Conservation (phyloP, 2,797 vertebrate genomes). For the Oophaga sylvatica region DNA sequence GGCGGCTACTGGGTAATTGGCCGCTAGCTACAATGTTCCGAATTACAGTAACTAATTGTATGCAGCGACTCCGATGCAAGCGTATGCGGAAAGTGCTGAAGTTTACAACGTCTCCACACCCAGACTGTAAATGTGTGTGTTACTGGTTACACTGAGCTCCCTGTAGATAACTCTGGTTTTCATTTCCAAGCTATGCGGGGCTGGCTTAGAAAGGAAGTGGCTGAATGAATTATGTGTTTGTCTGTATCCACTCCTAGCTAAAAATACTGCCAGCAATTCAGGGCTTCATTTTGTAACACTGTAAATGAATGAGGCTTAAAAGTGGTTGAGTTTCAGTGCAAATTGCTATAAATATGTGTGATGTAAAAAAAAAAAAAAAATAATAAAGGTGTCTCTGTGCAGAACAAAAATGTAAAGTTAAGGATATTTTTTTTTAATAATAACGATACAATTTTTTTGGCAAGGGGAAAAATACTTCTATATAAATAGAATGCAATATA, state of each 20-base stretch:
- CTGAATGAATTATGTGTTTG: constrained; percentile 53
- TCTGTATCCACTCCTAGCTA: constrained; percentile 1
- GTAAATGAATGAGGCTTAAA: constrained; percentile 10
- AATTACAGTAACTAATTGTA: background rate
- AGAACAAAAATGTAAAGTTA: background rate
- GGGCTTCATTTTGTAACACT: background rate
- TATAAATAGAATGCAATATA: background rate
- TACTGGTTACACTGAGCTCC: constrained; percentile 33
- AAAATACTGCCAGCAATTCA: constrained; percentile 29
- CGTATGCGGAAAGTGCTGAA: background rate
- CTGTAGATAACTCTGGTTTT: constrained; percentile 41
- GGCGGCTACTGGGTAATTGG: too few relatives aligned
- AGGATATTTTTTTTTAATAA: background rate
- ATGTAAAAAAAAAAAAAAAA: background rate
- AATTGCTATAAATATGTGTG: background rate
- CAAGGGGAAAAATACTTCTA: background rate
- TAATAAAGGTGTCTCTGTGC: background rate
- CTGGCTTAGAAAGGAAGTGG: constrained; percentile 35
- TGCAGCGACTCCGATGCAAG: background rate
- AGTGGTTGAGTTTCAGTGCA: background rate
- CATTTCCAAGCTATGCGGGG: constrained; percentile 50
- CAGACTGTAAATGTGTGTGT: constrained; percentile 51
- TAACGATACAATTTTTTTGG: background rate
- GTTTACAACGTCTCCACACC: constrained; percentile 35
- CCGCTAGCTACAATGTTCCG: background rate